Evolutionary conservation across 1,140 invertebrate genomes (phyloP).

Genomic region (Marisa cornuarietis): DNA sequence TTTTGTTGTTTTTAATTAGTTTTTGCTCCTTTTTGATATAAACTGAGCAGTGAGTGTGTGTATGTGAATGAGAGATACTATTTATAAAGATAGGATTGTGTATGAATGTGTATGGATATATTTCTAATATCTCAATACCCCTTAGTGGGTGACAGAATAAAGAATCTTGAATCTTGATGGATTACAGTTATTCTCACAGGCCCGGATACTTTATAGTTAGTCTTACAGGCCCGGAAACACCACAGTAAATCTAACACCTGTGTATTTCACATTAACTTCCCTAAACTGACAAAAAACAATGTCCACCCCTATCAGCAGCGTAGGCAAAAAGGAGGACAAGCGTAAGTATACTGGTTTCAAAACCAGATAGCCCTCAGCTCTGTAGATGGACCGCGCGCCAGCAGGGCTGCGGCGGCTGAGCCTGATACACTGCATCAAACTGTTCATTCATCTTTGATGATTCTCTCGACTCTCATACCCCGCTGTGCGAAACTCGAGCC

Average conservation of each 20-base stretch:
- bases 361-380: neutral
- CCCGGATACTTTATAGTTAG: too few species aligned
- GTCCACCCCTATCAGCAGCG: neutral
- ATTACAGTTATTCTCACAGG: too few species aligned
- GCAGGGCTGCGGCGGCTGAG: neutral
- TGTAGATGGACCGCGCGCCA: too few species aligned
- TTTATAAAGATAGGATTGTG: too few species aligned
- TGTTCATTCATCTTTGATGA: slow-evolving; percentile 5
- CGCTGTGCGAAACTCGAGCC: neutral
- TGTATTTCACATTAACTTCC: neutral
- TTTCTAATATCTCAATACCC: too few species aligned
- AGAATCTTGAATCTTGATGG: too few species aligned
- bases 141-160: too few species aligned
- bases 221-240: neutral
- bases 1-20: too few species aligned
- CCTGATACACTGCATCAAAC: neutral
- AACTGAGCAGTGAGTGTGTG: too few species aligned
- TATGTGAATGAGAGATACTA: too few species aligned
- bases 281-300: neutral
- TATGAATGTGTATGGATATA: too few species aligned
- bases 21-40: too few species aligned
- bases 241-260: neutral
- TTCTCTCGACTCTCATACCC: neutral
- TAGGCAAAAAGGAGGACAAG: neutral
- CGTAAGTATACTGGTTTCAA: neutral